Percentiles rank a stretch among this genome's conserved stretches.
Conservation (phyloP, 2,888 invertebrate genomes). For the Amphipoea lucens region DNA sequence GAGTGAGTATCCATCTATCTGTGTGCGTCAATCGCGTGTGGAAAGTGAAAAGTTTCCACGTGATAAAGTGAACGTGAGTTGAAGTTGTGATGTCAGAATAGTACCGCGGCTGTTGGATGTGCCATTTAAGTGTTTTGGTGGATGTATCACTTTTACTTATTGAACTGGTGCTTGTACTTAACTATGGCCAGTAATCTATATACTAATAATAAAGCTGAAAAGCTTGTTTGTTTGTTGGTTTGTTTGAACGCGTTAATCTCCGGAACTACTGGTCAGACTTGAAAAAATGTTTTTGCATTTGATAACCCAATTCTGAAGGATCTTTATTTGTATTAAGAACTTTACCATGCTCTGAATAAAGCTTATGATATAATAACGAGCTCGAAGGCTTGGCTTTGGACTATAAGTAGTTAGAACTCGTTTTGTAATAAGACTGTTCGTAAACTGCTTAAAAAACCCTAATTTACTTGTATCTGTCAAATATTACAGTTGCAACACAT, state of each 20-base stretch:
- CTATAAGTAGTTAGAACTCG: no score
- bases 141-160: neutral
- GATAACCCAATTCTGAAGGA: no score
- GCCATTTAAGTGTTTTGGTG: neutral
- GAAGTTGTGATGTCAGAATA: slow-evolving; percentile 52
- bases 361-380: neutral
- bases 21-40: slow-evolving; percentile 78
- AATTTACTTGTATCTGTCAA: no score
- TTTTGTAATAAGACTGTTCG: no score
- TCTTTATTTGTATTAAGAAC: neutral
- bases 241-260: no score
- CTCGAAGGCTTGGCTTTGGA: neutral
- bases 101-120: slow-evolving; percentile 43
- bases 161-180: neutral
- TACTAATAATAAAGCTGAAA: no score
- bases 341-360: neutral
- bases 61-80: slow-evolving; percentile 74
- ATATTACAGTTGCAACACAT: neutral
- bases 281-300: no score
- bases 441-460: no score
- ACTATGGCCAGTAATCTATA: no score
- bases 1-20: slow-evolving; percentile 67
- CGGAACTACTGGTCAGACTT: no score
- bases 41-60: slow-evolving; percentile 81
- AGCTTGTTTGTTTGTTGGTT: no score